These are phyloP conservation scores for Montifringilla adamsi DNA, from an alignment of 2,113 vertebrate species.

Conservation along the genomic window DNA sequence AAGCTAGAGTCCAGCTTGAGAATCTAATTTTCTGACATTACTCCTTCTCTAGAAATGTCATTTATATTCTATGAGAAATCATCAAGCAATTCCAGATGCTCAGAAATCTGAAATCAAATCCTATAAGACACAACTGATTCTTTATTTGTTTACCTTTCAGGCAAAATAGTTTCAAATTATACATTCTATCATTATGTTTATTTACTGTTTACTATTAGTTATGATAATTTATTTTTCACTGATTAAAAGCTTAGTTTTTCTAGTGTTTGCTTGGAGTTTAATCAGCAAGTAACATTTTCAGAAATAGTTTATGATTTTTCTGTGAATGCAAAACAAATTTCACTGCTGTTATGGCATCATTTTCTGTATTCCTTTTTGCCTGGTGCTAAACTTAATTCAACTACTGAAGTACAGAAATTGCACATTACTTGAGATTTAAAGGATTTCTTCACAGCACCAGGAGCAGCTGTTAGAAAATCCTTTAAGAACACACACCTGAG, in stretches of 20 bases:
- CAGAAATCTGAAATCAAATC: background rate
- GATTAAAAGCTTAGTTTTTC: slow-evolving; percentile 4
- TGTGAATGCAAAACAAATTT: slow-evolving; percentile 1
- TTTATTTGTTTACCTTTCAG: slow-evolving; percentile 25
- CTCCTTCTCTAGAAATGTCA: background rate
- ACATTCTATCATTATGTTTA: background rate
- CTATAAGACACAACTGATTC: background rate
- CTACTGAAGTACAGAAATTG: background rate
- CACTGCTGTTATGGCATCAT: background rate
- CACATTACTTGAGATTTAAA: background rate
- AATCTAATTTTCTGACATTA: background rate
- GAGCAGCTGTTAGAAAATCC: background rate
- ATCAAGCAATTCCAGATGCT: background rate
- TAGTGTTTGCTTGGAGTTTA: slow-evolving; percentile 1
- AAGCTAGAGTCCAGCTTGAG: background rate
- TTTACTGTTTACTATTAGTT: slow-evolving; percentile 7
- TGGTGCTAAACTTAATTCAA: background rate
- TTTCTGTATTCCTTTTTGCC: background rate
- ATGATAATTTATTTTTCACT: background rate
- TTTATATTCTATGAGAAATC: background rate
- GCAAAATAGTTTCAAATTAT: background rate
- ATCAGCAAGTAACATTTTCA: slow-evolving; percentile 11
- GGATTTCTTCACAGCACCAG: background rate
- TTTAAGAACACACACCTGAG: background rate
- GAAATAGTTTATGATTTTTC: background rate